Percentiles rank a stretch among this genome's conserved stretches.
These are phyloP conservation scores for Peromyscus attwateri DNA, from an alignment of 2,797 vertebrate species.

Conservation along the genomic window DNA sequence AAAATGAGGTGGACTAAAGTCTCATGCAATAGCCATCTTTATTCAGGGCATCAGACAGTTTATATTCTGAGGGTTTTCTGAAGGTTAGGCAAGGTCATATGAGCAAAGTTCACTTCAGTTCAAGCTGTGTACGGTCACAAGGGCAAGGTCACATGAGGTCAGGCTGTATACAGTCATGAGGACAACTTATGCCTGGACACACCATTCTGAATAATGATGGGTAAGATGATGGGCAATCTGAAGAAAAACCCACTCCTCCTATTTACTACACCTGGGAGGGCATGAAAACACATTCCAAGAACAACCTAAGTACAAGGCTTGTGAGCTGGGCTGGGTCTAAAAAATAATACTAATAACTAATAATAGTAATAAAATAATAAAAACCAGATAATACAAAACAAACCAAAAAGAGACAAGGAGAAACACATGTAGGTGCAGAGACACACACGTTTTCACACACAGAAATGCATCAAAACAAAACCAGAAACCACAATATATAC, in stretches of 20 bases:
- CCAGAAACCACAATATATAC: not conserved
- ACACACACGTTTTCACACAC: not conserved
- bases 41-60: not conserved
- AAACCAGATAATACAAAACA: not conserved
- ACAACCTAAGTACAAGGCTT: not conserved
- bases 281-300: not conserved
- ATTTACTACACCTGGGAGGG: not conserved
- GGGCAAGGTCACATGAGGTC: not conserved
- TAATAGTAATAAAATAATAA: not conserved
- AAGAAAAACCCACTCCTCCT: not conserved
- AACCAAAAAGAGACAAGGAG: not conserved
- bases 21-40: not conserved
- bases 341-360: not conserved
- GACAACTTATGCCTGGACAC: too few species aligned
- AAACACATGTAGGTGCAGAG: not conserved
- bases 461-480: not conserved
- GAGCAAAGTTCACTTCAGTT: not conserved
- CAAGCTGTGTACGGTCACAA: not conserved
- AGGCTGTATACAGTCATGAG: not conserved
- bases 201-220: not conserved
- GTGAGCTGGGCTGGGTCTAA: too few species aligned
- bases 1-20: not conserved
- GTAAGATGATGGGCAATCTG: not conserved
- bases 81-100: not conserved
- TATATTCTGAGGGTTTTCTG: not conserved